Percentiles rank a stretch among this genome's conserved stretches.
These are phyloP conservation scores for Hemiprocne comata DNA, from an alignment of 2,113 vertebrate species.

Conservation along the genomic window DNA sequence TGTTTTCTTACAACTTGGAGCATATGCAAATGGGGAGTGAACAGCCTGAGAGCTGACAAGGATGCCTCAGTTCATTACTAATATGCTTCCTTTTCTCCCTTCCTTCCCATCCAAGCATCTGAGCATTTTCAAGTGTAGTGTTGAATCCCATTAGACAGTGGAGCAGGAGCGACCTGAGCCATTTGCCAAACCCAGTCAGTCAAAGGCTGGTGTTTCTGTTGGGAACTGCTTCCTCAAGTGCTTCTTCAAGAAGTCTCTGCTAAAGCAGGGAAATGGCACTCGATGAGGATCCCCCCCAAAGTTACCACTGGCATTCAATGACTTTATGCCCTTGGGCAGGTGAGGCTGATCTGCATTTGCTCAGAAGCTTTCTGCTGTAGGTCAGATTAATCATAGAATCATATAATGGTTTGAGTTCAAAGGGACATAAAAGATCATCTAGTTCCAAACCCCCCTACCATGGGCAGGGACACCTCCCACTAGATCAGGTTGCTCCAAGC, in stretches of 20 bases:
- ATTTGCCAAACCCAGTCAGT: not conserved
- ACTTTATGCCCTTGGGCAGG: not conserved
- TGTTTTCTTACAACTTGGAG: conserved; percentile 36
- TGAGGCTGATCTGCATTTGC: not conserved
- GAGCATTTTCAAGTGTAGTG: accelerated
- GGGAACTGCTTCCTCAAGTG: accelerated
- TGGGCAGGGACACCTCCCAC: too few species aligned
- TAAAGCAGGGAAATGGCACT: not conserved
- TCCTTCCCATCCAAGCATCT: not conserved
- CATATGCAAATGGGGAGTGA: conserved; percentile 11
- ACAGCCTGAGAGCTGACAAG: not conserved
- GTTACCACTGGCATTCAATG: accelerated
- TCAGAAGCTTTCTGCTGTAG: not conserved
- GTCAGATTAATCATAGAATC: not conserved
- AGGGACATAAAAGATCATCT: too few species aligned
- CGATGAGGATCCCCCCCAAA: not conserved
- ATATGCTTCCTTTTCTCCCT: not conserved
- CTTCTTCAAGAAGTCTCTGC: not conserved
- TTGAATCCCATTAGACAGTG: not conserved
- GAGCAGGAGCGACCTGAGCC: not conserved
- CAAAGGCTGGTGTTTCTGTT: not conserved
- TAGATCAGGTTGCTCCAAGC: too few species aligned
- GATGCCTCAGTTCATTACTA: conserved; percentile 1
- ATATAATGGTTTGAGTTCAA: too few species aligned
- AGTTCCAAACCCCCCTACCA: too few species aligned